Percentiles rank a stretch among this genome's conserved stretches.
These are phyloP conservation scores for Macaria liturata DNA, from an alignment of 2,888 invertebrate genomes.

Conservation along the genomic window DNA sequence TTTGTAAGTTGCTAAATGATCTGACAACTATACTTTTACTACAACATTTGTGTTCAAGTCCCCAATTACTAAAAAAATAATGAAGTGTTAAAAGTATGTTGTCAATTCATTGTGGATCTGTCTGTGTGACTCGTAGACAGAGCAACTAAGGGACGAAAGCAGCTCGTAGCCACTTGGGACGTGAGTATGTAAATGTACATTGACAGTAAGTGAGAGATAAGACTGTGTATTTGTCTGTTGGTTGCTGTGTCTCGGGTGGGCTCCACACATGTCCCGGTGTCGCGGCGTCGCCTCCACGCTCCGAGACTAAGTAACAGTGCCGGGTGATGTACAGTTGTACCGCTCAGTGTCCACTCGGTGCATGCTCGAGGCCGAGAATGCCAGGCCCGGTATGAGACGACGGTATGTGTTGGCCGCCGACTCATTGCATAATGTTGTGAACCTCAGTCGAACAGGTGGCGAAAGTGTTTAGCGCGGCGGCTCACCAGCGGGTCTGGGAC, in stretches of 20 bases:
- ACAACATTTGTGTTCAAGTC: background rate
- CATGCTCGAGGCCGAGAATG: slow-evolving; percentile 47
- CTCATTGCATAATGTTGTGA: slow-evolving; percentile 75
- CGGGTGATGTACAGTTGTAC: slow-evolving; percentile 47
- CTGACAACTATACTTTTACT: slow-evolving; percentile 46
- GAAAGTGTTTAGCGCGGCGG: slow-evolving; percentile 97
- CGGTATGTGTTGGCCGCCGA: slow-evolving; percentile 67
- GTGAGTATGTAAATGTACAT: no score
- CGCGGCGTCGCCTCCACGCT: slow-evolving; percentile 15
- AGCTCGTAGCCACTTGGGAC: no score
- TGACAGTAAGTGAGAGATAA: no score
- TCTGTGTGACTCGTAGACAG: slow-evolving; percentile 23
- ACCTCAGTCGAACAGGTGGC: slow-evolving; percentile 98
- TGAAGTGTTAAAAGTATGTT: slow-evolving; percentile 34
- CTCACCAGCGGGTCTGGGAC: slow-evolving; percentile 99
- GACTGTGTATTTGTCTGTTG: no score
- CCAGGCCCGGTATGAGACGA: slow-evolving; percentile 55
- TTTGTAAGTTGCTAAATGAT: slow-evolving; percentile 55
- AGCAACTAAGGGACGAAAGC: no score
- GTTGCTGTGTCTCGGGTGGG: no score
- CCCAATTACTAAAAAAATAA: no score
- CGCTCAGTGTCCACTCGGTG: slow-evolving; percentile 30
- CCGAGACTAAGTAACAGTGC: slow-evolving; percentile 26
- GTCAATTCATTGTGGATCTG: slow-evolving; percentile 38
- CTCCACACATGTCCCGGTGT: slow-evolving; percentile 5